Percentiles rank a stretch among this genome's conserved stretches.
These are phyloP conservation scores for Apostichopus parvimensis DNA, from an alignment of 35 echinoderm and acorn worm genomes.

Conservation along the genomic window DNA sequence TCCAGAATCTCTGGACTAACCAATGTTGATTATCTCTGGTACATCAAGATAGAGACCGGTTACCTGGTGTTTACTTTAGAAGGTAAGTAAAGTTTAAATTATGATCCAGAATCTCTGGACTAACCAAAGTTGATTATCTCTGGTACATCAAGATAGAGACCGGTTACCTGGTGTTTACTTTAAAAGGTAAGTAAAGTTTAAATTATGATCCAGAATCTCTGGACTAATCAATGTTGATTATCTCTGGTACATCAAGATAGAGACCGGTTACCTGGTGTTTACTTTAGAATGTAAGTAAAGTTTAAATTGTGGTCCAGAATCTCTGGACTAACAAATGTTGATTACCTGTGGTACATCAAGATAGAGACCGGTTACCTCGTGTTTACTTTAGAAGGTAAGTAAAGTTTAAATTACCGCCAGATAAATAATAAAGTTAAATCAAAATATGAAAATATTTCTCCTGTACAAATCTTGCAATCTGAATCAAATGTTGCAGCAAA, in stretches of 20 bases:
- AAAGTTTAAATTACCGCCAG: background rate
- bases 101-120: too few species aligned
- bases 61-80: conserved; percentile 18
- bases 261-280: background rate
- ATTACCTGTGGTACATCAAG: too few species aligned
- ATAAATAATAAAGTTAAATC: too few species aligned
- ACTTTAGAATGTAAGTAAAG: conserved; percentile 18
- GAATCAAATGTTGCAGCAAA: too few species aligned
- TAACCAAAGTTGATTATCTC: conserved; percentile 2
- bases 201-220: too few species aligned
- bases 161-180: conserved; percentile 4
- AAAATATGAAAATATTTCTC: too few species aligned
- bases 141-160: conserved; percentile 33
- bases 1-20: background rate
- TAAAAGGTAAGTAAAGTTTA: background rate
- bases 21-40: conserved; percentile 28
- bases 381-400: background rate
- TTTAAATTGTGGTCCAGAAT: too few species aligned
- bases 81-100: background rate
- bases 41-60: conserved; percentile 10
- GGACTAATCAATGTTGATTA: background rate
- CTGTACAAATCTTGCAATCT: too few species aligned
- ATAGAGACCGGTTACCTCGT: too few species aligned
- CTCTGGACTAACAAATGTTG: too few species aligned
- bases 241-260: conserved; percentile 34